Percentiles rank a stretch among this genome's conserved stretches.
These are phyloP conservation scores for Columba livia DNA, from an alignment of 2,113 vertebrate genomes.

Conservation along the genomic window DNA sequence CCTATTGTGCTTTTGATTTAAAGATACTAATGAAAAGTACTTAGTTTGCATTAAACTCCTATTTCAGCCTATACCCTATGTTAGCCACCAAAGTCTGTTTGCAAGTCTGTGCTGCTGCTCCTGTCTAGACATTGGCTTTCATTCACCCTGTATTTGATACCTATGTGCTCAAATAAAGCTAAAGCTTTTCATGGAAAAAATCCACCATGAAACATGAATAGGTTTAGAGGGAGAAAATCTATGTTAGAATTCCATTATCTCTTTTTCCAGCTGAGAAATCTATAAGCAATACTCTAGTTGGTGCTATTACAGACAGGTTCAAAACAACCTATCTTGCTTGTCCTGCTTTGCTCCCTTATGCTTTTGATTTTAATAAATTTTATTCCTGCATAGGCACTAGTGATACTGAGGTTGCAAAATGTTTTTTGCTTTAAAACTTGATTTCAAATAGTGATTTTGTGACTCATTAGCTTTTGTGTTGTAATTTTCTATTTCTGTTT, in stretches of 20 bases:
- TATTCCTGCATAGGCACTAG: neutral
- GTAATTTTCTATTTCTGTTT: constrained; percentile 26
- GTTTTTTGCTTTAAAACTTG: neutral
- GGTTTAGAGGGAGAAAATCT: neutral
- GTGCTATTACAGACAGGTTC: neutral
- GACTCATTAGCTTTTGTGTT: constrained; percentile 2
- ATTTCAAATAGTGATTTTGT: neutral
- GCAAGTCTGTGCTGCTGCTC: neutral
- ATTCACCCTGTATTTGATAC: neutral
- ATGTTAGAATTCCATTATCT: neutral
- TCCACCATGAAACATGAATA: neutral
- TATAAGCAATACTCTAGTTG: neutral
- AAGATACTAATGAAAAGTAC: neutral
- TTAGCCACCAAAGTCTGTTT: neutral
- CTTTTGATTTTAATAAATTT: neutral
- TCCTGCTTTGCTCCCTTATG: neutral
- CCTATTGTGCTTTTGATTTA: neutral
- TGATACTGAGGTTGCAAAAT: neutral
- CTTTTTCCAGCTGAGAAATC: neutral
- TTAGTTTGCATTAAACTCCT: neutral
- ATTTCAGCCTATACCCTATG: neutral
- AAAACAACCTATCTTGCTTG: neutral
- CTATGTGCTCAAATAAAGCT: neutral
- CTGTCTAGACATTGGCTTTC: neutral
- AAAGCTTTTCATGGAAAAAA: neutral